phyloP scores from a whole-genome alignment of 2,113 vertebrate species.

The Psittacula cyanocephala region DNA sequence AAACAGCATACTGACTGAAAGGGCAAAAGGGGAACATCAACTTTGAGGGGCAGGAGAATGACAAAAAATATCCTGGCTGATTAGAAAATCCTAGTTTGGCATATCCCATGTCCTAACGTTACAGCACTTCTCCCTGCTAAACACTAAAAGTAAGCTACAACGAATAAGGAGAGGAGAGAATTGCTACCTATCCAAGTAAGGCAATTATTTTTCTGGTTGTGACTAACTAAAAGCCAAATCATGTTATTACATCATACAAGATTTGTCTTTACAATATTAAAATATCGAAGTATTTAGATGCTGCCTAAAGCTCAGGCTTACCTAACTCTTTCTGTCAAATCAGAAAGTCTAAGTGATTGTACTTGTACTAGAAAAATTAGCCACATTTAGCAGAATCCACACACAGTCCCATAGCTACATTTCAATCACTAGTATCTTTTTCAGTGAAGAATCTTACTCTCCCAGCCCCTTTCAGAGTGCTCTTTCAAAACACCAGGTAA shows the following conservation, averaged over 20 bases:
- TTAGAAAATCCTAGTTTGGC: not conserved
- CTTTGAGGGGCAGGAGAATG: not conserved
- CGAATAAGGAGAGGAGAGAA: not conserved
- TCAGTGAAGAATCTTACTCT: not conserved
- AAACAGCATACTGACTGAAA: not conserved
- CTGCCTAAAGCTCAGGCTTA: not conserved
- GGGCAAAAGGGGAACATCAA: not conserved
- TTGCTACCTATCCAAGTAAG: not conserved
- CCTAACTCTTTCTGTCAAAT: not conserved
- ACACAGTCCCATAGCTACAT: not conserved
- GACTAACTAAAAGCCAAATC: not conserved
- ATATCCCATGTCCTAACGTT: not conserved
- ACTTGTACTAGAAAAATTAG: not conserved
- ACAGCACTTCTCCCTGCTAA: not conserved
- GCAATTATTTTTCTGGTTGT: not conserved
- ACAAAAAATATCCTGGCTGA: not conserved
- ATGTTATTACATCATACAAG: not conserved
- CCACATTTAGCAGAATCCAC: not conserved
- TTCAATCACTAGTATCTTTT: not conserved
- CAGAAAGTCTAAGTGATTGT: not conserved
- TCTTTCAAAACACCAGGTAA: not conserved
- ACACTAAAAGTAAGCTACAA: not conserved
- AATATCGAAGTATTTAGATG: not conserved
- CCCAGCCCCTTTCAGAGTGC: not conserved
- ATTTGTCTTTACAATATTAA: not conserved